Conservation (phyloP, 2,888 invertebrate species). For the Embidobia sp. region DNA sequence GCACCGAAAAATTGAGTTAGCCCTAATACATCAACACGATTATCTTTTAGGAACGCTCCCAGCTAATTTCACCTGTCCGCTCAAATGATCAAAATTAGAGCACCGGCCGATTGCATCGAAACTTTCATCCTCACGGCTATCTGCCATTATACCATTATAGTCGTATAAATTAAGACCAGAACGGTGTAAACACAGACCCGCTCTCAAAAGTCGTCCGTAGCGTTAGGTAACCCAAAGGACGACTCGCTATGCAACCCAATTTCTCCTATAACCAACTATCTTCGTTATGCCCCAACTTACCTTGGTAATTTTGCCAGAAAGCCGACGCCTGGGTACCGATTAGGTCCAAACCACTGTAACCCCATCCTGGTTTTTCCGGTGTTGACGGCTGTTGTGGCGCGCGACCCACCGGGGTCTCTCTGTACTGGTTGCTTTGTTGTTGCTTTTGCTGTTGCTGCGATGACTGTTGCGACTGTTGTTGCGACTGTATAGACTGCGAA, state of each 20-base stretch:
- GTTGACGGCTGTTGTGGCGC: constrained; percentile 80
- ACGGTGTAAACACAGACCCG: constrained; percentile 30
- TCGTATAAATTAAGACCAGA: constrained; percentile 22
- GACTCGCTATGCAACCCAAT: neutral
- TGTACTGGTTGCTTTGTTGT: constrained; percentile 81
- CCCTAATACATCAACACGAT: constrained; percentile 79
- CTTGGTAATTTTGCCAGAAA: constrained; percentile 96
- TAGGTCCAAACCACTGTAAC: constrained; percentile 89
- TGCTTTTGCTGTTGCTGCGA: constrained; percentile 77
- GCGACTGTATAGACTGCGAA: constrained; percentile 71
- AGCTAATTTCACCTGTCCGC: constrained; percentile 47
- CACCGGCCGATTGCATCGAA: constrained; percentile 35
- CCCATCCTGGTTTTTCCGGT: constrained; percentile 85
- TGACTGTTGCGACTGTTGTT: constrained; percentile 71
- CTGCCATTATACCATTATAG: constrained; percentile 52
- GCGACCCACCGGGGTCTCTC: constrained; percentile 78
- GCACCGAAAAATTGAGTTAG: constrained; percentile 79
- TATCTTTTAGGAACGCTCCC: constrained; percentile 70
- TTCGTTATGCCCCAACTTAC: constrained; percentile 82
- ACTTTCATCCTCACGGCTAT: constrained; percentile 31
- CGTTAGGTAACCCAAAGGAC: constrained; percentile 11
- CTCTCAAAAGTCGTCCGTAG: constrained; percentile 15
- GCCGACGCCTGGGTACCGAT: constrained; percentile 91
- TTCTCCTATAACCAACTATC: too few relatives aligned
- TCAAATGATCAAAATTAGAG: constrained; percentile 60